Evolutionary conservation across 2,888 invertebrate species (phyloP).

Genomic region (Drosophila anceps): DNA sequence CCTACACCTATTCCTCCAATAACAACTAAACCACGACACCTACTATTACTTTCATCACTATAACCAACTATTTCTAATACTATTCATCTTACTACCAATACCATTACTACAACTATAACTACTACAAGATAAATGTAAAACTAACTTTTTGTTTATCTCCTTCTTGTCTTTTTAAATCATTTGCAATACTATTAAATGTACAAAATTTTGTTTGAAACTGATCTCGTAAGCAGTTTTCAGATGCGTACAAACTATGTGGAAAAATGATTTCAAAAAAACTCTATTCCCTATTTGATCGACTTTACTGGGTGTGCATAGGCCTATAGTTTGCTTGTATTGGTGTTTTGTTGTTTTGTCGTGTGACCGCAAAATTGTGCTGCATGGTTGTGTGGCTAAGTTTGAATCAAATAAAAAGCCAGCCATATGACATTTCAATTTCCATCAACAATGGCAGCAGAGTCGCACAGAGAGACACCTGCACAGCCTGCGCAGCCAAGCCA

Average conservation of each 20-base stretch:
- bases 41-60: no score
- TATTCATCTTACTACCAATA: neutral
- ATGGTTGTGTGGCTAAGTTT: slow-evolving; percentile 58
- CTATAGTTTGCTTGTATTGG: neutral
- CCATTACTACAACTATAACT: neutral
- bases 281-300: neutral
- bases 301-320: slow-evolving; percentile 4
- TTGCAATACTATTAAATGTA: neutral
- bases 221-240: neutral
- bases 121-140: no score
- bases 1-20: no score
- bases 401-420: slow-evolving; percentile 75
- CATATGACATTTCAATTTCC: slow-evolving; percentile 80
- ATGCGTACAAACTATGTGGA: neutral
- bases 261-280: neutral
- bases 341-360: neutral
- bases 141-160: no score
- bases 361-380: slow-evolving; percentile 61
- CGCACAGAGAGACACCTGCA: slow-evolving; percentile 52
- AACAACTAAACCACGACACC: no score
- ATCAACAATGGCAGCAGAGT: slow-evolving; percentile 65
- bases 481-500: slow-evolving; percentile 11
- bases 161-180: no score
- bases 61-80: neutral
- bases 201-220: no score